Conservation (phyloP, 2,113 vertebrate species). For the Oceanodroma tethys region DNA sequence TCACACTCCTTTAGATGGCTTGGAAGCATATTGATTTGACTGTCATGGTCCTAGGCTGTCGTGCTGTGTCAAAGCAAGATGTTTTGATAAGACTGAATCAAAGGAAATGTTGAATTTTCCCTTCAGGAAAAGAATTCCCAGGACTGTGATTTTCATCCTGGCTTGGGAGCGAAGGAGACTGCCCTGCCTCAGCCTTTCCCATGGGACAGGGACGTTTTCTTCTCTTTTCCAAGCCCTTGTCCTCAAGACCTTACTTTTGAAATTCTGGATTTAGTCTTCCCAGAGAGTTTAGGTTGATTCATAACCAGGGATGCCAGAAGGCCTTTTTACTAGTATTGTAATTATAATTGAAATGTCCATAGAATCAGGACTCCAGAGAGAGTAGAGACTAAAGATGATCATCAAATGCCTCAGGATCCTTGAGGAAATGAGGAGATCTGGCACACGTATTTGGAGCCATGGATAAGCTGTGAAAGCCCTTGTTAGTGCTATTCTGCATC, state of each 20-base stretch:
- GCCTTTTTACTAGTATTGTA: neutral
- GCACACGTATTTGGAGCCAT: neutral
- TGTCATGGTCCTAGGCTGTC: neutral
- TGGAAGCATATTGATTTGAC: conserved; percentile 47
- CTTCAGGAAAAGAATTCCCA: neutral
- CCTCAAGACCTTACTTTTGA: neutral
- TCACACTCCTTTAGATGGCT: neutral
- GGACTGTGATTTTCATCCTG: neutral
- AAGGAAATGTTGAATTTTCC: neutral
- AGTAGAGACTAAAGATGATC: neutral
- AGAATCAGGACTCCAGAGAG: neutral
- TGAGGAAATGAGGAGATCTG: neutral
- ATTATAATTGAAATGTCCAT: neutral
- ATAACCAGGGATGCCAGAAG: neutral
- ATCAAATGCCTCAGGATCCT: neutral
- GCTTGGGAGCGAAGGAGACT: neutral
- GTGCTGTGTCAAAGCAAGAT: neutral
- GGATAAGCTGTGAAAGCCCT: neutral
- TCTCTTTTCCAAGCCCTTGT: neutral
- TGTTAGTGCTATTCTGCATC: neutral
- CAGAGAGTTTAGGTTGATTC: neutral
- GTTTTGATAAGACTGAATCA: neutral
- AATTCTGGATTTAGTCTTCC: neutral
- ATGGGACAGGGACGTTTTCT: neutral
- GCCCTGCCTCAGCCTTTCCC: neutral